Evolutionary conservation across 2,113 vertebrate species (phyloP).

Genomic region (Cairina moschata): DNA sequence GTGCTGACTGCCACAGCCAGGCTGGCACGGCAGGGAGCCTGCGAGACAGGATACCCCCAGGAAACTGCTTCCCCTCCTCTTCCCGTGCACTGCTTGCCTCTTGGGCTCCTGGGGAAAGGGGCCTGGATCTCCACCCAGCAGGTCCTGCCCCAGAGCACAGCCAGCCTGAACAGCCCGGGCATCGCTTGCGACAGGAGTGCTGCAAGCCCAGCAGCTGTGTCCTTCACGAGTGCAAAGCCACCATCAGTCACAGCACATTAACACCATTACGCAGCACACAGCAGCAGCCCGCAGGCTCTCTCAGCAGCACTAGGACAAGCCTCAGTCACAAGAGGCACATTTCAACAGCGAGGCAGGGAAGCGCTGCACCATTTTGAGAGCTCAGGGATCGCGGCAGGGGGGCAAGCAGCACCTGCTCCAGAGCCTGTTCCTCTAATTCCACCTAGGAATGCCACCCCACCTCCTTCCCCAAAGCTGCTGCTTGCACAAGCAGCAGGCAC

Average conservation of each 20-base stretch:
- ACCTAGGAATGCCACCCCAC: accelerated
- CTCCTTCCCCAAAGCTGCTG: accelerated
- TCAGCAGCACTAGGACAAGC: accelerated
- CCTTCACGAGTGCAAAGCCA: neutral
- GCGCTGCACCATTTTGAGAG: no score
- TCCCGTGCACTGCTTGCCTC: neutral
- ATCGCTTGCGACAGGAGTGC: neutral
- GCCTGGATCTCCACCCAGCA: neutral
- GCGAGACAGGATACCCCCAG: accelerated
- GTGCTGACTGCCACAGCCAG: neutral
- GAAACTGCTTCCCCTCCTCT: neutral
- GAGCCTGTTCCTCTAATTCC: neutral
- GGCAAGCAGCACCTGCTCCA: neutral
- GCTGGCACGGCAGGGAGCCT: neutral
- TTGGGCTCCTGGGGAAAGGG: neutral
- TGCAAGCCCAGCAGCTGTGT: neutral
- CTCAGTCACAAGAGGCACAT: neutral
- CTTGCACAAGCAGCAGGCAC: neutral
- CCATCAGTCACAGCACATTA: neutral
- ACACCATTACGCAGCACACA: neutral
- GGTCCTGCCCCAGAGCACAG: no score
- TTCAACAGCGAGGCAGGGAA: neutral
- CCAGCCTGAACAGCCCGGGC: neutral
- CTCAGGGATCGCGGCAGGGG: neutral
- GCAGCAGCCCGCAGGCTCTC: neutral